Percentiles rank a stretch among this genome's conserved stretches.
phyloP scores from a whole-genome alignment of 2,113 vertebrate genomes.

The Gallinago jamesoni region DNA sequence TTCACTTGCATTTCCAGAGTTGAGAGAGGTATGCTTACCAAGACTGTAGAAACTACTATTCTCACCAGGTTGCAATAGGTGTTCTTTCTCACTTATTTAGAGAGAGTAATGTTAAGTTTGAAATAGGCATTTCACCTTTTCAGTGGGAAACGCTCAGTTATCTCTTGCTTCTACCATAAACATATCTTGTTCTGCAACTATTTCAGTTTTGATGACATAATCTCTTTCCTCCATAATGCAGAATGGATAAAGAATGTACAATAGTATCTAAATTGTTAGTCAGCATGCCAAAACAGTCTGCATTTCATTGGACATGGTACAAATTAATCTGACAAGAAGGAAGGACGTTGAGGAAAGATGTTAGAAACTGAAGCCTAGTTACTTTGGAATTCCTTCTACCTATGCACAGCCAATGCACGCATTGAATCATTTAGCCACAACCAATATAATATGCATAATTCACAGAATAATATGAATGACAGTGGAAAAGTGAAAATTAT shows the following conservation, averaged over 20 bases:
- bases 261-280: not conserved
- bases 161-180: not conserved
- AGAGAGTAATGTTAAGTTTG: not conserved
- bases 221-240: not conserved
- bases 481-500: not conserved
- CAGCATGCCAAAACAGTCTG: not conserved
- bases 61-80: not conserved
- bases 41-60: not conserved
- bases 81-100: not conserved
- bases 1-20: not conserved
- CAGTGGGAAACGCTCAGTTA: not conserved
- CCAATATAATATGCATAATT: not conserved
- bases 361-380: not conserved
- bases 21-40: not conserved
- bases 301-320: not conserved
- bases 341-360: not conserved
- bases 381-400: not conserved
- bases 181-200: fast-evolving
- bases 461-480: not conserved
- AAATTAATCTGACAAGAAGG: not conserved
- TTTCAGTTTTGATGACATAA: not conserved
- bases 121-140: not conserved
- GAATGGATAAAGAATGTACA: not conserved
- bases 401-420: not conserved
- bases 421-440: not conserved